Evolutionary conservation across 2,888 invertebrate species (phyloP), one percentile per base, ranked within the genome.

Genomic region (Drosophila meridiana): DNA sequence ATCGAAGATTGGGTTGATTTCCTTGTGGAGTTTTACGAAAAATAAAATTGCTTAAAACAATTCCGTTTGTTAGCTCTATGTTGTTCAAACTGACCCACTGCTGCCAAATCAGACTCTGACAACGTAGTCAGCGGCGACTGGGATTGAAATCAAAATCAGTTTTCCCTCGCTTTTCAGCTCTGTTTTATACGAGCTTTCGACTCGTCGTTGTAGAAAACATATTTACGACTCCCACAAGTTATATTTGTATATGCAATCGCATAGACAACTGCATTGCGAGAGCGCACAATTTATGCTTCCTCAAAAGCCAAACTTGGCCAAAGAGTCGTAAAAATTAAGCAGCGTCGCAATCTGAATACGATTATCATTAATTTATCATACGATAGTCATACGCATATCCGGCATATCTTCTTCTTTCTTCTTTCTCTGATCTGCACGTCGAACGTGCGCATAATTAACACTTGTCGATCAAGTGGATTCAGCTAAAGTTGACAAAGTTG

Each of bases 201-300:
- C 9, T 68, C 62, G 36, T 53, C 4, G 11, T n/a, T 9, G 20
- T 20, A 1, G 6, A 11, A 40, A n/a, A 64, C n/a, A 28, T 56
- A 8, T 14, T 59, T 34, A 26, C 30, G 11, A 30, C 73, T 62
- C 74, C 74, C 78, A 65, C 73, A 26, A 32, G 28, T 32, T 32
- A 9, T 30, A 7, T 30, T 55, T 61, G 32, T 43, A 30, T 66
- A 78, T 62, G 47, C 73, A 50, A 28, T 60, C 13, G 47, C 26
- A 26, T 47, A 28, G 48, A 52, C 52, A 36, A 36, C 13, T 32
- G 45, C 5, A 56, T 52, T 38, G 26, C 30, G 48, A 47, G 11
- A 45, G 48, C 60, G 42, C 36, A 65, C 56, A 80, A 80, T 80
- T 80, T 80, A 83, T 83, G 70, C 55, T 80, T 80, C 76, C 83